A percentile compares a stretch with the other conserved stretches of the same genome.
These are phyloP conservation scores for Eupithecia insigniata DNA, from an alignment of 2,888 invertebrate genomes.

Conservation along the genomic window DNA sequence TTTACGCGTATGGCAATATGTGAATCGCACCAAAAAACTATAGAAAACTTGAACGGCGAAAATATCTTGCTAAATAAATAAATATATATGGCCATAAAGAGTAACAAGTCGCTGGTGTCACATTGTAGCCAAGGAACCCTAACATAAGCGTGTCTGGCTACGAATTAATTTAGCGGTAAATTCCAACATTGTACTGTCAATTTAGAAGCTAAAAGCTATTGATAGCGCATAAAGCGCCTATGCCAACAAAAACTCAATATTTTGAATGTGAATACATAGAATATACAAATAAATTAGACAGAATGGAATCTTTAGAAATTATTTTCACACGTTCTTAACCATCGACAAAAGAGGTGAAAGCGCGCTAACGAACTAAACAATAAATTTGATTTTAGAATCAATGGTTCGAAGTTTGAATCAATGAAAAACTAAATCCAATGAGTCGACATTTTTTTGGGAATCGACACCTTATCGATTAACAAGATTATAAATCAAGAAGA, in stretches of 20 bases:
- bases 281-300: constrained; percentile 26
- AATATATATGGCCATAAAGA: neutral
- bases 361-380: constrained; percentile 71
- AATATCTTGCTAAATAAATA: neutral
- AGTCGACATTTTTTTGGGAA: constrained; percentile 64
- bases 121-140: neutral
- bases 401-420: constrained; percentile 32
- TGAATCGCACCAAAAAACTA: neutral
- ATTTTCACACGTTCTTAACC: constrained; percentile 69
- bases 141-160: neutral
- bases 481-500: constrained; percentile 66
- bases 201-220: constrained; percentile 27
- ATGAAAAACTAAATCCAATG: constrained; percentile 77
- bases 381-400: constrained; percentile 69
- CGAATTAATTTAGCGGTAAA: constrained; percentile 8
- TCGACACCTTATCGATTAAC: constrained; percentile 52
- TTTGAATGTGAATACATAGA: constrained; percentile 21
- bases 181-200: constrained; percentile 20
- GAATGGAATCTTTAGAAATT: constrained; percentile 30
- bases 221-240: constrained; percentile 29
- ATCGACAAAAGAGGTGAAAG: constrained; percentile 60
- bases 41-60: neutral
- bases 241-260: constrained; percentile 24
- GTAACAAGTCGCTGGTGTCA: too few relatives aligned
- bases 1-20: neutral